Conservation (phyloP, 1,140 invertebrate genomes). For the Drosophila nigromelanica region DNA sequence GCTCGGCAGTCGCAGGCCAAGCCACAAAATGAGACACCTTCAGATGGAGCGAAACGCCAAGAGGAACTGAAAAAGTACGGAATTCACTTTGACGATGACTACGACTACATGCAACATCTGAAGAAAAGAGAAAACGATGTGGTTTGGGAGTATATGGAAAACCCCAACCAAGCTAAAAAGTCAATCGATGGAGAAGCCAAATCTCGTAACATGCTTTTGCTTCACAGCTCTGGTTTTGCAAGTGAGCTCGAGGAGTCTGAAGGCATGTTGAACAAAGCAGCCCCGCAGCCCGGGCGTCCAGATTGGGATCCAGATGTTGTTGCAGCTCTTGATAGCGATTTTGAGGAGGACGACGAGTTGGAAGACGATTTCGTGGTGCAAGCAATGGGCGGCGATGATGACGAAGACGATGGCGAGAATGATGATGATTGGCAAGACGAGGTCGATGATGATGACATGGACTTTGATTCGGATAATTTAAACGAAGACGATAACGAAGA, state of each 20-base stretch:
- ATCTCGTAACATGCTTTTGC: constrained; percentile 72
- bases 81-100: constrained; percentile 98
- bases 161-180: constrained; percentile 75
- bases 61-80: constrained; percentile 95
- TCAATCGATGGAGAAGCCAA: constrained; percentile 37
- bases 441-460: constrained; percentile 82
- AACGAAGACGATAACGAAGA: constrained; percentile 85
- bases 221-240: constrained; percentile 95
- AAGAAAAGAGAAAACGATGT: constrained; percentile 85
- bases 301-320: constrained; percentile 97
- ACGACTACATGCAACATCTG: constrained; percentile 97
- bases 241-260: constrained; percentile 94
- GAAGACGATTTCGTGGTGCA: constrained; percentile 96
- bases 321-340: constrained; percentile 96
- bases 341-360: constrained; percentile 92
- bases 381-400: constrained; percentile 87
- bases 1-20: constrained; percentile 55
- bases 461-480: constrained; percentile 82
- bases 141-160: constrained; percentile 82
- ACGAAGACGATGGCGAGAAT: constrained; percentile 84
- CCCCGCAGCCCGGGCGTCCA: constrained; percentile 89
- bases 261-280: constrained; percentile 95
- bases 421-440: constrained; percentile 82
- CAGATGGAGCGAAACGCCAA: constrained; percentile 85
- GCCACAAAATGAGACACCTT: constrained; percentile 31